Evolutionary conservation across 1,140 invertebrate genomes (phyloP), one percentile per base, ranked within the genome.

Genomic region (Pantala flavescens): DNA sequence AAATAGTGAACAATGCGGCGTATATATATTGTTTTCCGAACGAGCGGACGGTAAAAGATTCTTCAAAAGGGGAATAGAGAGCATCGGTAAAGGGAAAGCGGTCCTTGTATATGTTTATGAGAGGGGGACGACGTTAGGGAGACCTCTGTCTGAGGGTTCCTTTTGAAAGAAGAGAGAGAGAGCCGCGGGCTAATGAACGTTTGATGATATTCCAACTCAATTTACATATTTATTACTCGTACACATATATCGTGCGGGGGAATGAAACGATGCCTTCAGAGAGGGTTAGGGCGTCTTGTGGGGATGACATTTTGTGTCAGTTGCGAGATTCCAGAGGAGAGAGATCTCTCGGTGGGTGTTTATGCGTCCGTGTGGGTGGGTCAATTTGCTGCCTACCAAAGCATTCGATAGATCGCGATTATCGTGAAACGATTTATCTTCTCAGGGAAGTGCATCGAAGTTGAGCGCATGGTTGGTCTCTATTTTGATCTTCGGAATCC

Each of bases 161-260:
- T 63, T 72, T 72, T 72, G 71, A 72, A 72, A 24, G 42, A 72
- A 72, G 28, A 24, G 28, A n/a, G 71, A 72, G 71, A 36, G 24
- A 21, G 71, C 71, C 71, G 19, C 23, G 19, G 71, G 71, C 71
- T 72, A 72, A 72, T 72, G 71, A 72, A 72, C 71, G 71, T 72
- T 72, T 72, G 71, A 72, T 72, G 71, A 72, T 72, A 72, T 72
- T 72, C 71, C 71, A 72, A 72, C 71, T 72, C 71, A 42, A 72
- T 72, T 72, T 72, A 72, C 71, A 72, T 72, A 72, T 72, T 72
- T 72, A 72, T 72, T 72, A 72, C 24, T 63, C 49, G 49, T 63
- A 63, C 49, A 63, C 49, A 63, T 63, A 63, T 63, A 63, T 63
- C 49, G 49, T 63, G 49, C 49, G 49, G 49, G 28, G 49, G 49